phyloP scores from a whole-genome alignment of 2,113 vertebrate species.

The Plecturocebus donacophilus region DNA sequence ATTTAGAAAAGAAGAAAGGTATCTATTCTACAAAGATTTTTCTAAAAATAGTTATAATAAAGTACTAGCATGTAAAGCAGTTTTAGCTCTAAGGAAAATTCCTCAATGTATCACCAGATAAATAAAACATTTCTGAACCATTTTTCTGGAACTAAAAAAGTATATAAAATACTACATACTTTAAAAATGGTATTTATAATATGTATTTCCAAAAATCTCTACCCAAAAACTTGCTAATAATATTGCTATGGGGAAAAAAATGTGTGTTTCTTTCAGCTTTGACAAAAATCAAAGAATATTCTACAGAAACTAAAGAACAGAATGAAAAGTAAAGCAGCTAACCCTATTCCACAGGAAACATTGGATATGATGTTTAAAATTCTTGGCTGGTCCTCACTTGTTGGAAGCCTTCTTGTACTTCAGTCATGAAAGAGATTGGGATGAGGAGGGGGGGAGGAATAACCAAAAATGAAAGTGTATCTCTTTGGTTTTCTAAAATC shows the following conservation, averaged over 20 bases:
- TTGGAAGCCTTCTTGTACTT: constrained; percentile 32
- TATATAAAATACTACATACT: neutral
- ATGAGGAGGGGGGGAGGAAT: neutral
- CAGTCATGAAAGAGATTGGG: neutral
- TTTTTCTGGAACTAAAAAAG: constrained; percentile 41
- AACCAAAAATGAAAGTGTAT: constrained; percentile 49
- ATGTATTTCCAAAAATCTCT: constrained; percentile 45
- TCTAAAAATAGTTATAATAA: constrained; percentile 19
- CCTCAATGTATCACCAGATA: neutral
- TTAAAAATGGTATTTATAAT: constrained; percentile 19
- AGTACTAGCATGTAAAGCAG: constrained; percentile 33
- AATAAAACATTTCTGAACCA: constrained; percentile 48
- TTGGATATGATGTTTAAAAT: neutral
- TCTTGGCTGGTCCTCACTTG: constrained; percentile 39
- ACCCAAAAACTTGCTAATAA: constrained; percentile 34
- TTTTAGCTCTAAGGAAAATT: constrained; percentile 30
- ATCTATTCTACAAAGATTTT: neutral
- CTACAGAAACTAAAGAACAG: constrained; percentile 49
- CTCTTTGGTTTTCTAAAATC: constrained; percentile 44
- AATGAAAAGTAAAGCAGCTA: constrained; percentile 39
- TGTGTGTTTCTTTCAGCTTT: constrained; percentile 29
- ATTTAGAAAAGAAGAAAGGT: neutral
- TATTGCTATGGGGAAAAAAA: neutral
- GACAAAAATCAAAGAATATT: constrained; percentile 40
- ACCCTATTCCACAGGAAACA: neutral